Percentiles rank a stretch among this genome's conserved stretches.
These are phyloP conservation scores for Amorpha juglandis DNA, from an alignment of 2,888 invertebrate genomes.

Conservation along the genomic window DNA sequence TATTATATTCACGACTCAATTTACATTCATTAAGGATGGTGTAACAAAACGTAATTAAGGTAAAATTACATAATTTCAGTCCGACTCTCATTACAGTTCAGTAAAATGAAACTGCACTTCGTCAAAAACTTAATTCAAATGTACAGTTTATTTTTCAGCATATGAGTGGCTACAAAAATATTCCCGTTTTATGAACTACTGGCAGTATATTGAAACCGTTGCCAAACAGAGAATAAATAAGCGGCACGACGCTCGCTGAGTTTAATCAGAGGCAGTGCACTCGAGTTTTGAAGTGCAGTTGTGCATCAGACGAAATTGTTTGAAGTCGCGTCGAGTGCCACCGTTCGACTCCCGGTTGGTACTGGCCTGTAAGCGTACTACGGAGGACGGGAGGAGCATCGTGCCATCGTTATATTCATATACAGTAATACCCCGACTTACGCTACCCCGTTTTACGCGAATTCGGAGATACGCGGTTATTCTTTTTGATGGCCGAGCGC, in stretches of 20 bases:
- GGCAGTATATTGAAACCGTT: conserved; percentile 24
- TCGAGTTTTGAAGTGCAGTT: conserved; percentile 58
- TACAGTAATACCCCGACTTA: too few relatives aligned
- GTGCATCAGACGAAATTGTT: conserved; percentile 64
- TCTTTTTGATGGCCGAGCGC: too few relatives aligned
- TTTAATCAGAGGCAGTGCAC: conserved; percentile 53
- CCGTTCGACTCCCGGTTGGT: conserved; percentile 18
- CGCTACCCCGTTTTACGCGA: too few relatives aligned
- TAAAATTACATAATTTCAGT: background rate
- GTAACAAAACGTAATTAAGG: background rate
- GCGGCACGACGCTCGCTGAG: conserved; percentile 29
- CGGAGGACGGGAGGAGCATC: background rate
- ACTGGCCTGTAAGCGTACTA: background rate
- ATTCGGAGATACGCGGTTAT: too few relatives aligned
- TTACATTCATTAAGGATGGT: background rate
- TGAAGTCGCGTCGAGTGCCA: conserved; percentile 55
- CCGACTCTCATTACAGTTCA: background rate
- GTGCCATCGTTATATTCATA: background rate
- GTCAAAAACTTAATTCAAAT: conserved; percentile 1
- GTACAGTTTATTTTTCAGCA: conserved; percentile 22
- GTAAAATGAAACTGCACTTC: background rate
- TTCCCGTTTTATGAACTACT: conserved; percentile 17
- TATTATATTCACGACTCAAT: background rate
- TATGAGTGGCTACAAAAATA: conserved; percentile 20
- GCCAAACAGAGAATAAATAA: conserved; percentile 31